Percentiles rank a stretch among this genome's conserved stretches.
phyloP scores from a whole-genome alignment of 2,888 invertebrate genomes.

The Hirtodrosophila cameraria region DNA sequence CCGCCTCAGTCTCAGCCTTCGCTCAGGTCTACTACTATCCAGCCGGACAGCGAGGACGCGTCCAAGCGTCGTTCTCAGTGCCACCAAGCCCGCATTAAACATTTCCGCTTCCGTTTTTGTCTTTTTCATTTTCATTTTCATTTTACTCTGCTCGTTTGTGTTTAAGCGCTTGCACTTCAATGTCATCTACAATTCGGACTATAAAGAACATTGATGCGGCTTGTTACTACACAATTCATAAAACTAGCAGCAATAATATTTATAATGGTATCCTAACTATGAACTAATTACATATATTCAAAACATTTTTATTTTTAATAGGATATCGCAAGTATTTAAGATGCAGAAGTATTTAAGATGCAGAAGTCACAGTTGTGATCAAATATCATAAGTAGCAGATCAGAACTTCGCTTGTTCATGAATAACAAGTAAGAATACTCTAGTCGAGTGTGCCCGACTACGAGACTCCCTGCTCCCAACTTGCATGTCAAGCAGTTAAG shows the following conservation, averaged over 20 bases:
- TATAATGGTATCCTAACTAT: too few species aligned
- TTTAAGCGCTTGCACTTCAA: conserved; percentile 39
- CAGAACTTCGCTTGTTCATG: too few species aligned
- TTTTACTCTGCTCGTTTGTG: conserved; percentile 22
- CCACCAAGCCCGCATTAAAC: conserved; percentile 57
- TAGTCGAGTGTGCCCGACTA: too few species aligned
- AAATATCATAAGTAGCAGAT: too few species aligned
- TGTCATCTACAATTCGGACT: conserved; percentile 21
- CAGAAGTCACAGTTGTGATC: background rate
- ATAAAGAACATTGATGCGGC: conserved; percentile 6
- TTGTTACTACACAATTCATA: background rate
- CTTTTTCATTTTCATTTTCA: conserved; percentile 41
- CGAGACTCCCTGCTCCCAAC: too few species aligned
- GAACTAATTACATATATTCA: too few species aligned
- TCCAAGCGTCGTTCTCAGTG: conserved; percentile 26
- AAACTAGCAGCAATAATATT: too few species aligned
- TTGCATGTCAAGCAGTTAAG: too few species aligned
- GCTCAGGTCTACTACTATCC: conserved; percentile 9
- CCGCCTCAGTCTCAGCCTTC: conserved; percentile 1
- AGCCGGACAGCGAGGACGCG: conserved; percentile 12
- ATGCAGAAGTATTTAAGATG: too few species aligned
- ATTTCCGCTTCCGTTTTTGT: conserved; percentile 56
- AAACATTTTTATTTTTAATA: too few species aligned
- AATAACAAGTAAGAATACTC: too few species aligned
- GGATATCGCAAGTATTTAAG: too few species aligned